Evolutionary conservation across 2,797 vertebrate genomes (phyloP).

Genomic region (Hyperoplus lanceolatus): DNA sequence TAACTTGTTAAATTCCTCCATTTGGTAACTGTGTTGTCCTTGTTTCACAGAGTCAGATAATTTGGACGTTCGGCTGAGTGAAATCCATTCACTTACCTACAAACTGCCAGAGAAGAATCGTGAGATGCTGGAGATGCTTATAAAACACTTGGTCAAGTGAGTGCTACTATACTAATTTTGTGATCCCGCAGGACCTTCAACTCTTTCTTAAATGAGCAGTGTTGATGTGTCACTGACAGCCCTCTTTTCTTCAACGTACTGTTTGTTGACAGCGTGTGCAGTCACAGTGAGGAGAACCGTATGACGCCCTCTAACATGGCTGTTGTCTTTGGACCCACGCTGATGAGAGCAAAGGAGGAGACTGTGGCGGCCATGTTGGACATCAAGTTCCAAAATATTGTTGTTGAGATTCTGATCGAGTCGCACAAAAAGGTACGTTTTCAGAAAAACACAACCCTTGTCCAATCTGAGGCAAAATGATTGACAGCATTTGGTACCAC

Average conservation of each 20-base stretch:
- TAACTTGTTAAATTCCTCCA: neutral
- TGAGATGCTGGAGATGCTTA: constrained; percentile 95
- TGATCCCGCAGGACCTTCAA: neutral
- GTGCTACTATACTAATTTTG: constrained; percentile 43
- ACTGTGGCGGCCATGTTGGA: constrained; percentile 99
- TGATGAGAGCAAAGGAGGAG: constrained; percentile 96
- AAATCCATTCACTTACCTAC: constrained; percentile 94
- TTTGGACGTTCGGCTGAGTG: constrained; percentile 92
- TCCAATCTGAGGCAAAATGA: neutral
- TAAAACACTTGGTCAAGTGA: constrained; percentile 95
- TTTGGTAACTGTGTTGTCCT: constrained; percentile 31
- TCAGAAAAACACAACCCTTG: neutral
- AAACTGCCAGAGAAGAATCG: constrained; percentile 96
- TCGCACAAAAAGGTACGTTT: constrained; percentile 90
- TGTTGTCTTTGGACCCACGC: constrained; percentile 96
- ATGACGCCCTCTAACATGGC: constrained; percentile 98
- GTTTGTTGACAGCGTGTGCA: constrained; percentile 88
- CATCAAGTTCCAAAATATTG: constrained; percentile 99
- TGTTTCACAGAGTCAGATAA: constrained; percentile 92
- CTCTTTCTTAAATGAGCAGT: constrained; percentile 9
- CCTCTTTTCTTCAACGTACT: neutral
- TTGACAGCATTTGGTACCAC: neutral
- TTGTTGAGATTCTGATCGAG: constrained; percentile 97
- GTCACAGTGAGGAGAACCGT: constrained; percentile 92
- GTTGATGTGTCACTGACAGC: neutral